Evolutionary conservation across 2,113 vertebrate species (phyloP).

Genomic region (Formicarius rufipectus): DNA sequence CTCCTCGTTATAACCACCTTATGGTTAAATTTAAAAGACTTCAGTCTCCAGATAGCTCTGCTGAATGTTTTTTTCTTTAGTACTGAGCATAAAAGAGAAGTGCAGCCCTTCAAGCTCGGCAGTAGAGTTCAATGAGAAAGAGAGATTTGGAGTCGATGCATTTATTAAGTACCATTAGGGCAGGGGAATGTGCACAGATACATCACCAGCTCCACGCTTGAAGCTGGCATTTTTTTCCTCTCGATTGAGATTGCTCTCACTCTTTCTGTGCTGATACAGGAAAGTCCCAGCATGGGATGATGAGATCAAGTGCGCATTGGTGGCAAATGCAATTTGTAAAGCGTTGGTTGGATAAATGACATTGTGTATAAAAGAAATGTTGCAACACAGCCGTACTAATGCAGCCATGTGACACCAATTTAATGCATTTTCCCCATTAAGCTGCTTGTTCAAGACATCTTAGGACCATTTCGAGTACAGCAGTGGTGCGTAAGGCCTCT

Average conservation of each 20-base stretch:
- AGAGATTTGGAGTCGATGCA: neutral
- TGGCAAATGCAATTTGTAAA: slow-evolving; percentile 54
- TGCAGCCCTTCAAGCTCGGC: slow-evolving; percentile 5
- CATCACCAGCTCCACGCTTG: neutral
- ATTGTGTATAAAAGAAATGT: slow-evolving; percentile 30
- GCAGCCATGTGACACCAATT: slow-evolving; percentile 64
- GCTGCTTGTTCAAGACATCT: slow-evolving; percentile 61
- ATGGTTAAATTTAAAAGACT: slow-evolving; percentile 10
- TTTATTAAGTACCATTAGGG: slow-evolving; percentile 28
- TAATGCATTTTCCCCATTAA: slow-evolving; percentile 67
- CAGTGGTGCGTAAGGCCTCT: slow-evolving; percentile 52
- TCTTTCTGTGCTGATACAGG: neutral
- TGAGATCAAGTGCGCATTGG: slow-evolving; percentile 37
- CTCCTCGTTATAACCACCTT: neutral
- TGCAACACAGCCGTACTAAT: slow-evolving; percentile 55
- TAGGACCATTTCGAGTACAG: slow-evolving; percentile 39
- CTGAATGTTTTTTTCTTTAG: neutral
- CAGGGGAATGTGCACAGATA: neutral
- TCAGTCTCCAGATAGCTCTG: slow-evolving; percentile 14
- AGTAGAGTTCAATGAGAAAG: neutral
- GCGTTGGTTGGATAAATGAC: slow-evolving; percentile 32
- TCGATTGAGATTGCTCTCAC: neutral
- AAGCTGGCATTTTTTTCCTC: neutral
- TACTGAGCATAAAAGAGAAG: slow-evolving; percentile 23
- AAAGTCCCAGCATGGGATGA: slow-evolving; percentile 53